These are phyloP conservation scores for Zonitis immaculata DNA, from an alignment of 2,888 invertebrate species.

Conservation along the genomic window DNA sequence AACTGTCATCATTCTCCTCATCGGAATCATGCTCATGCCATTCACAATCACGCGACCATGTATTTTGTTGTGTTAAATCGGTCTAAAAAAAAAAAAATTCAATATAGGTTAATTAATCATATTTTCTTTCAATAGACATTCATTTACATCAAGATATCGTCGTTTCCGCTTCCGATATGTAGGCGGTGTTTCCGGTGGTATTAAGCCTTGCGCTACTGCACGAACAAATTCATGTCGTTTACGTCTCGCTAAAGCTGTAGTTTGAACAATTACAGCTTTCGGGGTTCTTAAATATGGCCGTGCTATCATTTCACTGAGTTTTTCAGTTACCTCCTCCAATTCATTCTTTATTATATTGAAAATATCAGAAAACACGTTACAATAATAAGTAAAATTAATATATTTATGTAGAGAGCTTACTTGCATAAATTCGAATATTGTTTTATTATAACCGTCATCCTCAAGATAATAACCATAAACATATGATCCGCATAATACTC, in stretches of 20 bases:
- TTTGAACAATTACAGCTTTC: constrained; percentile 58
- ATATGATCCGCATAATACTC: constrained; percentile 62
- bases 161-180: constrained; percentile 51
- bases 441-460: constrained; percentile 61
- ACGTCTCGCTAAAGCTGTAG: constrained; percentile 55
- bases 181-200: constrained; percentile 60
- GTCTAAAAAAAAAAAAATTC: constrained; percentile 42
- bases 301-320: constrained; percentile 61
- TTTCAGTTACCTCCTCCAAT: constrained; percentile 61
- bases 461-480: constrained; percentile 65
- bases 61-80: constrained; percentile 48
- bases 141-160: constrained; percentile 49
- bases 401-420: constrained; percentile 40
- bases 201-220: constrained; percentile 55
- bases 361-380: too few species aligned
- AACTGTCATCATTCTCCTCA: constrained; percentile 47
- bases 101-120: too few species aligned
- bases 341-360: too few species aligned
- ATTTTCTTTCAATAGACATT: too few species aligned
- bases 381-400: too few species aligned
- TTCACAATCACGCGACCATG: constrained; percentile 54
- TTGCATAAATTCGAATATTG: constrained; percentile 67
- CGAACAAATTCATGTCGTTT: constrained; percentile 61
- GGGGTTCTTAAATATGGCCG: constrained; percentile 60
- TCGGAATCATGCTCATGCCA: constrained; percentile 60